A percentile compares a stretch with the other conserved stretches of the same genome.
phyloP scores from a whole-genome alignment of 53 echinoderm and acorn worm species.

The Temnopleurus reevesii region DNA sequence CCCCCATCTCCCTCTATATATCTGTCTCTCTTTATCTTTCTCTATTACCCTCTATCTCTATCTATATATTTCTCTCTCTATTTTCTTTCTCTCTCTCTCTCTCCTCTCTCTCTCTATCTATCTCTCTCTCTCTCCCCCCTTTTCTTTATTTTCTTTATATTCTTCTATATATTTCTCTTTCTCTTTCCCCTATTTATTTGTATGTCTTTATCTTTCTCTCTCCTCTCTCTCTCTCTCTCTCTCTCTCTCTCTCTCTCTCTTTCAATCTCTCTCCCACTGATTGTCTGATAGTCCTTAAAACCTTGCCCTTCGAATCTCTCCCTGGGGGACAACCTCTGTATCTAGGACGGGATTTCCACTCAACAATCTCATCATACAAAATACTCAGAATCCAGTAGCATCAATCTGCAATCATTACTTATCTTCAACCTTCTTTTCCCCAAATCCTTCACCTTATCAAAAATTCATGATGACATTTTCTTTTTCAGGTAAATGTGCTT shows the following conservation, averaged over 20 bases:
- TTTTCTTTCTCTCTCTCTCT: background rate
- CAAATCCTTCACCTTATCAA: background rate
- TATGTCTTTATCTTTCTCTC: background rate
- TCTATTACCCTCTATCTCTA: background rate
- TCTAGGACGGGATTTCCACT: no score
- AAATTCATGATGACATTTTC: background rate
- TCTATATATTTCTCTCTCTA: background rate
- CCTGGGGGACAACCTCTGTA: no score
- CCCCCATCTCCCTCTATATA: background rate
- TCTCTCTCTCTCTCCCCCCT: background rate
- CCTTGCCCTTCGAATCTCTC: no score
- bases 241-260: background rate
- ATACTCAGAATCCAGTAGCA: background rate
- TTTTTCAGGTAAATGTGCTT: no score
- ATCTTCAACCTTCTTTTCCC: background rate
- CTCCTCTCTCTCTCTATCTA: no score
- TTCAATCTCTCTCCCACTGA: background rate
- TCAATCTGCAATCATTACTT: constrained; percentile 2
- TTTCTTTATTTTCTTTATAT: background rate
- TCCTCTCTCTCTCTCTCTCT: background rate
- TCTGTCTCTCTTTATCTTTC: background rate
- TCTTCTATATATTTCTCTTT: background rate
- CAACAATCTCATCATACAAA: no score
- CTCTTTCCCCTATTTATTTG: background rate
- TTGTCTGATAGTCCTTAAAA: no score